Base-by-base conservation (phyloP, 2,888 invertebrate species). In the Patella caerulea region DNA sequence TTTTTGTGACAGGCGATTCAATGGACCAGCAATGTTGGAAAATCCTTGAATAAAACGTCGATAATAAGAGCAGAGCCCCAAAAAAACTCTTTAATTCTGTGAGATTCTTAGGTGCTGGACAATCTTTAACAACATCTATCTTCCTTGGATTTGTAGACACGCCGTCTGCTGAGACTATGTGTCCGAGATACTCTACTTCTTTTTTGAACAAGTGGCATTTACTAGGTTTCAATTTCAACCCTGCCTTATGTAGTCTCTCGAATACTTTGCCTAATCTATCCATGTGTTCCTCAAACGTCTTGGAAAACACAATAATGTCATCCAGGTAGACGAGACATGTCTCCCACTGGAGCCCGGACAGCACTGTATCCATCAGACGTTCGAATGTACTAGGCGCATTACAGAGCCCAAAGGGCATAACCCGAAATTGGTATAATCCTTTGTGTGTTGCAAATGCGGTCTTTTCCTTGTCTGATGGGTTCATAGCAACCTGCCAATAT, bases 201-300 rank as follows among this genome's bases (percentile, higher is more conserved):
- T 53, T 72, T 24, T 73, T 72, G 29, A 78, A 77, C 9, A 85
- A 76, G 29, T 45, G 29, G 73, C 86, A 85, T 77, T 87, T 87
- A 29, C 71, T 79, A 3, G 82, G 80, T 71, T 85, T 82, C 12
- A 87, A 54, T 56, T 79, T 84, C 34, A 88, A 74, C n/a, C 80
- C 81, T 56, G 81, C 82, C 14, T 74, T 56, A 19, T 77, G 34
- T 19, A 85, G 78, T 24, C 59, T 9, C n/a, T 59, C 19, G 12
- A 59, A 17, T 17, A 15, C 56, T 56, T 5, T 15, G 15, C n/a
- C 56, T 56, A 56, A 56, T 56, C 81, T 78, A 45, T 73, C 70
- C 14, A 84, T 65, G 24, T 72, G 53, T 19, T 70, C 71, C 45
- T 77, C 77, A 55, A 83, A 81, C 2, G 79, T 73, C 34, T 72